A percentile compares a stretch with the other conserved stretches of the same genome.
These are phyloP conservation scores for Oligia latruncula DNA, from an alignment of 2,888 invertebrate species.

Conservation along the genomic window DNA sequence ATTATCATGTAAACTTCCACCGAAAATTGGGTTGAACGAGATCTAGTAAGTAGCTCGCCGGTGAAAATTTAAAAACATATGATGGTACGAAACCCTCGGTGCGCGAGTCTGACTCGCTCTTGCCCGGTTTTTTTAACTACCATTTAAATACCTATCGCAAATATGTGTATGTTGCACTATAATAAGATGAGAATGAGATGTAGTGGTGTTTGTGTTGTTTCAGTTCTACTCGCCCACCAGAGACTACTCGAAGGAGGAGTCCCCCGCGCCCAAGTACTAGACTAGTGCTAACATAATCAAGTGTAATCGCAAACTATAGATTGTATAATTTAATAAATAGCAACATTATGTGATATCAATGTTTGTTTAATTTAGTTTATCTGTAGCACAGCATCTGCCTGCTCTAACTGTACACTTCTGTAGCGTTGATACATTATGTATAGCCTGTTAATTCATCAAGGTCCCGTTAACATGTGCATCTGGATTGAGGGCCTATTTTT, in stretches of 20 bases:
- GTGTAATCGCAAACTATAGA: slow-evolving; percentile 71
- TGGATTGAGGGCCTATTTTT: too few species aligned
- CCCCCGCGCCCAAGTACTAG: slow-evolving; percentile 93
- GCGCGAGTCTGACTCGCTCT: too few species aligned
- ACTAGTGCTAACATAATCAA: slow-evolving; percentile 65
- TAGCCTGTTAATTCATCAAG: background rate
- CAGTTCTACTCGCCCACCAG: slow-evolving; percentile 94
- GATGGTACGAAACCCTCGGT: too few species aligned
- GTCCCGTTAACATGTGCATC: background rate
- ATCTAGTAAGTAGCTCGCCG: too few species aligned
- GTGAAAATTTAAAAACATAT: too few species aligned
- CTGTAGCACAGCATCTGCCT: background rate
- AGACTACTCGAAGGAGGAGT: slow-evolving; percentile 92
- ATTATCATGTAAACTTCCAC: too few species aligned
- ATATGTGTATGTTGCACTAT: background rate
- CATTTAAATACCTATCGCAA: background rate
- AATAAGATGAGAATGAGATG: background rate
- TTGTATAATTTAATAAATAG: slow-evolving; percentile 84
- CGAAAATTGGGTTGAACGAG: too few species aligned
- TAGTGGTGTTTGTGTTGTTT: slow-evolving; percentile 70
- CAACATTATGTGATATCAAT: slow-evolving; percentile 70
- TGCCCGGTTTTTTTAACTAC: too few species aligned
- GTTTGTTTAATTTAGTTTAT: slow-evolving; percentile 49
- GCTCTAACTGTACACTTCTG: background rate
- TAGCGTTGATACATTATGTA: background rate